Percentiles rank a stretch among this genome's conserved stretches.
phyloP scores from a whole-genome alignment of 2,113 vertebrate species.

The Nesoenas mayeri region DNA sequence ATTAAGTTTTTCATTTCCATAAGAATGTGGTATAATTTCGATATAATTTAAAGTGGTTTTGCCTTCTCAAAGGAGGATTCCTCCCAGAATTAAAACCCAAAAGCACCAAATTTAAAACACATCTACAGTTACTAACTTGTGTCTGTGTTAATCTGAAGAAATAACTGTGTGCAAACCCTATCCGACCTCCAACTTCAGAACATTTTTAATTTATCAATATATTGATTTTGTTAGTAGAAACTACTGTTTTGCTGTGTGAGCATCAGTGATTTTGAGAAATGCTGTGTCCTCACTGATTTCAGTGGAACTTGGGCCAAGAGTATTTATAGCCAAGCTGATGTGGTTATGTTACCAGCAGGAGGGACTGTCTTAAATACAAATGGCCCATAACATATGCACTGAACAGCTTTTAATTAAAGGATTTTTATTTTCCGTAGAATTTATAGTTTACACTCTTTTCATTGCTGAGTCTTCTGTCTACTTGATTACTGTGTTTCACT shows the following conservation, averaged over 20 bases:
- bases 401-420: slow-evolving; percentile 58
- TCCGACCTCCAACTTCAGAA: background rate
- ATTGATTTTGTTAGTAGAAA: slow-evolving; percentile 46
- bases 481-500: slow-evolving; percentile 57
- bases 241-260: slow-evolving; percentile 70
- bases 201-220: slow-evolving; percentile 47
- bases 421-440: slow-evolving; percentile 29
- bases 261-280: slow-evolving; percentile 37
- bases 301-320: slow-evolving; percentile 5
- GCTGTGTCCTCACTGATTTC: slow-evolving; percentile 29
- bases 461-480: slow-evolving; percentile 57
- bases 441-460: slow-evolving; percentile 34
- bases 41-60: background rate
- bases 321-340: slow-evolving; percentile 28
- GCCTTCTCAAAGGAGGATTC: slow-evolving; percentile 55
- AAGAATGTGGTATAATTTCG: slow-evolving; percentile 19
- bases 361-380: background rate
- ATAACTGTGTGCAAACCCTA: background rate
- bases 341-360: slow-evolving; percentile 27
- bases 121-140: slow-evolving; percentile 24
- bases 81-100: slow-evolving; percentile 13
- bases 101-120: slow-evolving; percentile 36
- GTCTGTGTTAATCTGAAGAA: background rate
- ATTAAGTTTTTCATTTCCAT: slow-evolving; percentile 33
- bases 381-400: slow-evolving; percentile 37